A percentile compares a stretch with the other conserved stretches of the same genome.
These are phyloP conservation scores for Seira musarum DNA, from an alignment of 2,888 invertebrate genomes.

Conservation along the genomic window DNA sequence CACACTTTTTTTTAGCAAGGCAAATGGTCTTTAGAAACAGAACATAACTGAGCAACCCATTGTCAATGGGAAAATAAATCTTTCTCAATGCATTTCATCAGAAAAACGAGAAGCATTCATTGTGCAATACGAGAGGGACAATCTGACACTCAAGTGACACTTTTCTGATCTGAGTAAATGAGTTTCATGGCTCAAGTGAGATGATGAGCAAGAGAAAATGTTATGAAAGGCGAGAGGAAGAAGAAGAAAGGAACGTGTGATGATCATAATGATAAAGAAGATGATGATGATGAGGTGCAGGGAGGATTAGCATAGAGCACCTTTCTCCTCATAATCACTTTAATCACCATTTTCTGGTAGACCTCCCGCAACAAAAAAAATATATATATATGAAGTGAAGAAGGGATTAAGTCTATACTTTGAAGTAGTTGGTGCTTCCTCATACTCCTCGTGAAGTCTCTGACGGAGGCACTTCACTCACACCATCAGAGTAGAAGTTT, in stretches of 20 bases:
- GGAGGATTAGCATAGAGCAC: slow-evolving; percentile 10
- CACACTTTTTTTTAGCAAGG: too few relatives aligned
- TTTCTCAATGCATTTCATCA: too few relatives aligned
- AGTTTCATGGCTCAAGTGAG: neutral
- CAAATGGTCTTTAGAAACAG: too few relatives aligned
- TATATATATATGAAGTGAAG: too few relatives aligned
- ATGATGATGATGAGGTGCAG: neutral
- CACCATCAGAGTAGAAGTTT: too few relatives aligned
- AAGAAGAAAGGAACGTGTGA: neutral
- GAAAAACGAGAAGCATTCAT: neutral
- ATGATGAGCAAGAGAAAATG: too few relatives aligned
- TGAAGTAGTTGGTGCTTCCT: too few relatives aligned
- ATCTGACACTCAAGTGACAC: slow-evolving; percentile 10
- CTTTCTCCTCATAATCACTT: slow-evolving; percentile 7
- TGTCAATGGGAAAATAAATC: too few relatives aligned
- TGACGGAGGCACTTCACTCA: too few relatives aligned
- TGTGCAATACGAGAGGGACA: neutral
- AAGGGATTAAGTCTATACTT: too few relatives aligned
- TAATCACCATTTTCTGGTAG: slow-evolving; percentile 13
- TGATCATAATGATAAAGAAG: neutral
- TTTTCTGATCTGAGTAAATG: neutral
- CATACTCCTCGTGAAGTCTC: too few relatives aligned
- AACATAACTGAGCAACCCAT: too few relatives aligned
- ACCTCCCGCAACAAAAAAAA: neutral
- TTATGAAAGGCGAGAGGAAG: neutral